phyloP scores from a whole-genome alignment of 1,140 invertebrate genomes.

The Micrasema minimum region DNA sequence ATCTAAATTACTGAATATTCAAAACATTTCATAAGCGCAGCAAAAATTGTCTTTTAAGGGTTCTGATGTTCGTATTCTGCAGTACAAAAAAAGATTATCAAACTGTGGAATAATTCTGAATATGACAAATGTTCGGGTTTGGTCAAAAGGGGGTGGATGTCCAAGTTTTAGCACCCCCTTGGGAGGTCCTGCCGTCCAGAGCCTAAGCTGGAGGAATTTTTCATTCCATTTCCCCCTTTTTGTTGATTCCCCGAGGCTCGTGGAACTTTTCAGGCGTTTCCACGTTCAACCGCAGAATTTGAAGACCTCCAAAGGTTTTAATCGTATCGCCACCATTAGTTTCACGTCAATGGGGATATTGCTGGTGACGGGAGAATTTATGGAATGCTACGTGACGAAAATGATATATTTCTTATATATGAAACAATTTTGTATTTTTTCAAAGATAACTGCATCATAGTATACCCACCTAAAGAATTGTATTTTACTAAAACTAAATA shows the following conservation, averaged over 20 bases:
- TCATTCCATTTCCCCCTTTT: constrained; percentile 48
- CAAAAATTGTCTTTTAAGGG: too few species aligned
- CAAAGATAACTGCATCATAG: too few species aligned
- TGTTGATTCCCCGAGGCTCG: constrained; percentile 38
- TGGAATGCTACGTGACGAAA: constrained; percentile 7
- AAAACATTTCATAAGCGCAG: too few species aligned
- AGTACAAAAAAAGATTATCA: constrained; percentile 24
- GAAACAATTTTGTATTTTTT: not conserved
- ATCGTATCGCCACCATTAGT: constrained; percentile 36
- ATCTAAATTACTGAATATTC: too few species aligned
- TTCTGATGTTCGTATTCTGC: too few species aligned
- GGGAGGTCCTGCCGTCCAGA: constrained; percentile 47
- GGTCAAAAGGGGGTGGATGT: constrained; percentile 46
- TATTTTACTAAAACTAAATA: too few species aligned
- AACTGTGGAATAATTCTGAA: constrained; percentile 38
- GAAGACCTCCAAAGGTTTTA: constrained; percentile 34
- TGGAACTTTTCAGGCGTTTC: constrained; percentile 34
- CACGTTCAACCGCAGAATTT: constrained; percentile 28
- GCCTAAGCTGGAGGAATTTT: constrained; percentile 49
- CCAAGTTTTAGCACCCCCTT: constrained; percentile 49
- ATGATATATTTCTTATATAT: not conserved
- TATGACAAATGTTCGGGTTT: constrained; percentile 51
- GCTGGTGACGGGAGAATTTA: constrained; percentile 29
- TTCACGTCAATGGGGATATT: constrained; percentile 30
- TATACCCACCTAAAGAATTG: too few species aligned